phyloP scores from a whole-genome alignment of 2,797 vertebrate genomes.

The Hippopotamyrus pictus region DNA sequence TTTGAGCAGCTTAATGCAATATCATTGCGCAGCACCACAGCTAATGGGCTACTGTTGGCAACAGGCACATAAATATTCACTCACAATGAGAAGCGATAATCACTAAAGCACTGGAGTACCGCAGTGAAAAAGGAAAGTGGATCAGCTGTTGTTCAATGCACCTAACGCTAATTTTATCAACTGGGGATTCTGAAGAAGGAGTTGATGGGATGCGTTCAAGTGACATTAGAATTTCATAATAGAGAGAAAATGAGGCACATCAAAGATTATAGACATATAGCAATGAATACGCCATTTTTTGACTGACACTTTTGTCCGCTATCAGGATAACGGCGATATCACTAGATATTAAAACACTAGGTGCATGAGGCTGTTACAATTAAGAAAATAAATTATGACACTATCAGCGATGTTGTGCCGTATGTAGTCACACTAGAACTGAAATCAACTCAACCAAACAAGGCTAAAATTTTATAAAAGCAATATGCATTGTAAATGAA shows the following conservation, averaged over 20 bases:
- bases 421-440: neutral
- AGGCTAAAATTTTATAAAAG: neutral
- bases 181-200: conserved; percentile 30
- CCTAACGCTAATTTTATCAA: conserved; percentile 35
- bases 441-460: neutral
- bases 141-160: conserved; percentile 31
- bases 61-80: conserved; percentile 43
- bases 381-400: neutral
- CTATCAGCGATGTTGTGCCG: neutral
- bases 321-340: neutral
- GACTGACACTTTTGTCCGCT: neutral
- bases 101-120: conserved; percentile 18
- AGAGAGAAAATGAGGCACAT: neutral
- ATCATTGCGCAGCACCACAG: conserved; percentile 36
- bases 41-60: conserved; percentile 42
- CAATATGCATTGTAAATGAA: neutral
- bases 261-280: neutral
- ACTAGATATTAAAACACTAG: neutral
- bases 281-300: neutral
- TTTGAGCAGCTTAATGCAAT: conserved; percentile 34
- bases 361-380: neutral
- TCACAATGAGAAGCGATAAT: conserved; percentile 31
- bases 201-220: conserved; percentile 40
- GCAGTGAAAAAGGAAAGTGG: conserved; percentile 14
- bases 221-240: conserved; percentile 43